Conservation (phyloP, 35 echinoderm and acorn worm species). For the Strongylocentrotus purpuratus region DNA sequence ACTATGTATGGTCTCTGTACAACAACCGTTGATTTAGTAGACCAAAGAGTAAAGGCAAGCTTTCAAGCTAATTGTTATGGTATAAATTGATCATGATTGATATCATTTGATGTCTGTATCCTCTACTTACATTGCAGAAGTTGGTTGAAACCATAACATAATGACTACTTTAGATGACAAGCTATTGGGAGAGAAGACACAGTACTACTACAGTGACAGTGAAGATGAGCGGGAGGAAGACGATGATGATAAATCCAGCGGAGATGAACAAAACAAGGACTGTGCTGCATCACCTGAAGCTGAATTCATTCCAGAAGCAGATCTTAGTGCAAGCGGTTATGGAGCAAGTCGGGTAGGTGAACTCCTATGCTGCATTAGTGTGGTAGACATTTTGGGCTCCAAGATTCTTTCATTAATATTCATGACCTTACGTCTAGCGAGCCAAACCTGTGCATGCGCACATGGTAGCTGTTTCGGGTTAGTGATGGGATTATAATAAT, state of each 20-base stretch:
- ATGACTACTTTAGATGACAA: conserved; percentile 92
- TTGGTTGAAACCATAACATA: background rate
- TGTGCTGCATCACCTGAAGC: background rate
- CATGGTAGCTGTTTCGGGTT: too few relatives aligned
- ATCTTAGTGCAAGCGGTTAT: conserved; percentile 58
- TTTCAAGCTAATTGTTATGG: too few relatives aligned
- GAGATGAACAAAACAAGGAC: conserved; percentile 27
- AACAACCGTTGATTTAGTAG: too few relatives aligned
- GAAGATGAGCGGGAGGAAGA: conserved; percentile 77
- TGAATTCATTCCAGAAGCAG: conserved; percentile 57
- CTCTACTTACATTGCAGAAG: background rate
- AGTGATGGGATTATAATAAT: too few relatives aligned
- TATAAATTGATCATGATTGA: too few relatives aligned
- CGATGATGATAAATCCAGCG: conserved; percentile 47
- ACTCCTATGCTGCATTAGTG: background rate
- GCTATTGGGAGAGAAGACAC: conserved; percentile 86
- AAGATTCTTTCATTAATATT: too few relatives aligned
- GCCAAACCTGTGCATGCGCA: too few relatives aligned
- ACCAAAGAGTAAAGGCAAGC: too few relatives aligned
- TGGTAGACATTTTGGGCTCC: too few relatives aligned
- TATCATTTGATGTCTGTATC: background rate
- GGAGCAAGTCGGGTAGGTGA: conserved; percentile 79
- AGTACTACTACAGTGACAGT: conserved; percentile 94
- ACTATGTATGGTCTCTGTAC: too few relatives aligned
- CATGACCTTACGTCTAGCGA: too few relatives aligned